Percentiles rank a stretch among this genome's conserved stretches.
phyloP scores from a whole-genome alignment of 2,113 vertebrate genomes.

The Ivindomyrus marchei region DNA sequence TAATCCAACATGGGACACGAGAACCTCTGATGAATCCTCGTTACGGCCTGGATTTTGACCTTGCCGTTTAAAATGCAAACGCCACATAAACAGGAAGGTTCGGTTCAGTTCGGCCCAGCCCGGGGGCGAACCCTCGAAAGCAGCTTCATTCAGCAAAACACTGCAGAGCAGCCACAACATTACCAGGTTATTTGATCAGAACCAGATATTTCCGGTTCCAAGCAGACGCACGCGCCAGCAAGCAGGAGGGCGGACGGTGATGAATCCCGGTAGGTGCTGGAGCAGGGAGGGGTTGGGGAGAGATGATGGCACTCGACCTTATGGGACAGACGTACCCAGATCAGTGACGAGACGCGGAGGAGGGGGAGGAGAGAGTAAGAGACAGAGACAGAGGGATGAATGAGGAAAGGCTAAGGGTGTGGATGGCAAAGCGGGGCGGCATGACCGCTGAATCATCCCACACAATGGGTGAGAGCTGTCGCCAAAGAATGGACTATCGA shows the following conservation, averaged over 20 bases:
- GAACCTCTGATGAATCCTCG: not conserved
- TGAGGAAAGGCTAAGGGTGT: not conserved
- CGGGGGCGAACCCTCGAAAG: not conserved
- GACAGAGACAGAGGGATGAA: not conserved
- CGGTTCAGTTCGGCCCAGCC: not conserved
- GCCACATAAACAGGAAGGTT: not conserved
- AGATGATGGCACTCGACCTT: not conserved
- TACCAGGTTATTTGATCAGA: not conserved
- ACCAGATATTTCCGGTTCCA: not conserved
- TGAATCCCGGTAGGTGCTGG: not conserved
- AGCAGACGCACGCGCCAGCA: not conserved
- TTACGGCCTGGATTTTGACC: not conserved
- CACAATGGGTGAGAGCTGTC: not conserved
- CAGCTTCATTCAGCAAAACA: not conserved
- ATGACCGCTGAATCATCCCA: not conserved
- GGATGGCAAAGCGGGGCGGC: not conserved
- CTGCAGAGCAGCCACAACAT: not conserved
- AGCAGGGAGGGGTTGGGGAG: not conserved
- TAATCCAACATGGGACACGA: not conserved
- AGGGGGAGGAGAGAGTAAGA: not conserved
- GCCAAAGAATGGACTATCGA: not conserved
- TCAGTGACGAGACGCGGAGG: not conserved
- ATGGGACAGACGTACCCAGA: not conserved
- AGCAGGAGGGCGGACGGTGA: not conserved
- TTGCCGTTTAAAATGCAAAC: not conserved